Base-by-base conservation (phyloP, 2,797 vertebrate genomes). In the Dromococcyx pavoninus region DNA sequence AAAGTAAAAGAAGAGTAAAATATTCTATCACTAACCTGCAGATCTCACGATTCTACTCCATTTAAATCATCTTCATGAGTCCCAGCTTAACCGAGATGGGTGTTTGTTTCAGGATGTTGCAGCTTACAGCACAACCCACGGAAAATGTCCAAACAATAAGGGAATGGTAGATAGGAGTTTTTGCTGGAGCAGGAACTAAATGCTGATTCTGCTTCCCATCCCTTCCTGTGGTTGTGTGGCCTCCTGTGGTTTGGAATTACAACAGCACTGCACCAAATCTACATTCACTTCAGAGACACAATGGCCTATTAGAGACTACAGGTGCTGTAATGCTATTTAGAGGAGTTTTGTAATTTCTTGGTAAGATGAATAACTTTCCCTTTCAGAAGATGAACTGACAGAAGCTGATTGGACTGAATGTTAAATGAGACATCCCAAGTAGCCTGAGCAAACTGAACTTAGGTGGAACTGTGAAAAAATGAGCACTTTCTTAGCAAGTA, bases 71-170 rank as follows among this genome's bases (percentile, higher is more conserved):
- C 56, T 48, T 30, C 51, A 33, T 7, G 44, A 24, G 15, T 12
- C 9, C 25, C 39, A 67, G 23, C 27, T 78, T 24, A 33, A 56
- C 4, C 57, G 61, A 30, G 16, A 18, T 2, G 30, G 17, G 25
- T 9, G 21, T 23, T 46, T 7, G 17, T 57, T 33, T 25, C 25
- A 13, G 57, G 35, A 17, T 6, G 1, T 30, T 19, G 43, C 50
- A 64, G 43, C 22, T 3, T 1, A 32, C 24, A 13, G 32, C 53
- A 13, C 15, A 6, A 7, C 3, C 17, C 28, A 25, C 1, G 3
- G 48, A 48, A 46, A 50, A 39, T 4, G 37, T 77, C 32, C 3
- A 4, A 24, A 9, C 1, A 0, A 6, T 0, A 1, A 61, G 22
- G 32, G 44, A 19, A 10, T 10, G 15, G 1, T 17, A 44, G 11